Conservation (phyloP, 2,888 invertebrate species). For the Torymus auratus region DNA sequence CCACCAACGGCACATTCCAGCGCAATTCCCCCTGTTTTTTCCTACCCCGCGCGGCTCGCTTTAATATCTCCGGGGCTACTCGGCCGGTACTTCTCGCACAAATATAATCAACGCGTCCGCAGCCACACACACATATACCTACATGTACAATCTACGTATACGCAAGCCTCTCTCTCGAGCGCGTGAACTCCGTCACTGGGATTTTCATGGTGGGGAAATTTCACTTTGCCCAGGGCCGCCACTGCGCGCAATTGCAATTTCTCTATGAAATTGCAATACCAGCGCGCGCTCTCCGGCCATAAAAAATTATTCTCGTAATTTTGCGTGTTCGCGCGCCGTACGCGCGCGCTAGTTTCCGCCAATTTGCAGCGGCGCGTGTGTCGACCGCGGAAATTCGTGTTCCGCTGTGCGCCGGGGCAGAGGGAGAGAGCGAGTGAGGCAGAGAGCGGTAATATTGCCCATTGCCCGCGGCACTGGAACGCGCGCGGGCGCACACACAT, state of each 20-base stretch:
- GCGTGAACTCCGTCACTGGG: conserved; percentile 14
- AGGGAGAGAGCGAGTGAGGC: neutral
- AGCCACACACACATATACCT: too few relatives aligned
- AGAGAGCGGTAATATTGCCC: neutral
- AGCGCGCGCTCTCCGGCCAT: neutral
- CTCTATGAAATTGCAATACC: conserved; percentile 52
- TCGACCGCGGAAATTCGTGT: conserved; percentile 17
- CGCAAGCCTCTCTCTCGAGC: too few relatives aligned
- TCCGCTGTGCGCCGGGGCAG: neutral
- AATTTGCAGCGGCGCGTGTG: conserved; percentile 26
- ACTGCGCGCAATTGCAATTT: conserved; percentile 46
- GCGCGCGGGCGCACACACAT: too few relatives aligned
- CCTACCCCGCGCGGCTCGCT: too few relatives aligned
- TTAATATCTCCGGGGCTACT: too few relatives aligned
- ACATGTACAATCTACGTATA: too few relatives aligned
- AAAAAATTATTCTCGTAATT: conserved; percentile 57
- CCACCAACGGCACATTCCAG: too few relatives aligned
- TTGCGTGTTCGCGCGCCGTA: conserved; percentile 3
- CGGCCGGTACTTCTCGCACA: too few relatives aligned
- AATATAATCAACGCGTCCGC: too few relatives aligned
- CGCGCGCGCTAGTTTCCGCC: conserved; percentile 17
- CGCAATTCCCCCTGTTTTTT: too few relatives aligned
- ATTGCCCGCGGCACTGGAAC: too few relatives aligned
- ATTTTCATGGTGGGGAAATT: conserved; percentile 41
- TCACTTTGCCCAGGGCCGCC: conserved; percentile 26